Evolutionary conservation across 2,797 vertebrate species (phyloP).

Genomic region (Erpetoichthys calabaricus): DNA sequence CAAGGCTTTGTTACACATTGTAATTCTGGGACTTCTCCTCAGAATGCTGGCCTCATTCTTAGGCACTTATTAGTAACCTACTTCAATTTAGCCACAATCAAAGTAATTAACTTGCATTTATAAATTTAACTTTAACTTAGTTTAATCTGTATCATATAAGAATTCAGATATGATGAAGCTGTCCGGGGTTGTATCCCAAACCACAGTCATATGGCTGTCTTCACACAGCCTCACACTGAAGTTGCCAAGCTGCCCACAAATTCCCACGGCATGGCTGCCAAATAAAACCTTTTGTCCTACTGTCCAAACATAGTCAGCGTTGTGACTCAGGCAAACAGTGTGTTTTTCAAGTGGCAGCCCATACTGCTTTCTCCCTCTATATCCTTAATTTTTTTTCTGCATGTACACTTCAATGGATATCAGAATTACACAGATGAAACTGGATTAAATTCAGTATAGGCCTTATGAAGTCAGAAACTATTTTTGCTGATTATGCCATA

Average conservation of each 20-base stretch:
- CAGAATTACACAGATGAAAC: conserved; percentile 31
- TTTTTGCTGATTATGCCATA: conserved; percentile 21
- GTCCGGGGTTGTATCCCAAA: conserved; percentile 5
- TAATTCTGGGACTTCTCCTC: no score
- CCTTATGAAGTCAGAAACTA: conserved; percentile 24
- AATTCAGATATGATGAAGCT: neutral
- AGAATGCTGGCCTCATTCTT: no score
- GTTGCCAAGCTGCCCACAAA: conserved; percentile 20
- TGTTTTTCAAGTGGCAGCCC: conserved; percentile 10
- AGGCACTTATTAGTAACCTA: no score
- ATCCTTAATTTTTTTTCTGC: conserved; percentile 20
- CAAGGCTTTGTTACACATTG: no score
- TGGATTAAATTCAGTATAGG: conserved; percentile 22
- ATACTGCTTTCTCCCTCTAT: conserved; percentile 19
- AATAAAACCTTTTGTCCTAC: conserved; percentile 17
- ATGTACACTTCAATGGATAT: conserved; percentile 14
- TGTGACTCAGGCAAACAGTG: conserved; percentile 16
- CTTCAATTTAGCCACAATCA: no score
- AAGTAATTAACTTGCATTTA: no score
- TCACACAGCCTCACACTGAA: conserved; percentile 4
- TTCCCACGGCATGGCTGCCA: conserved; percentile 35
- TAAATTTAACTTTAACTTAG: neutral
- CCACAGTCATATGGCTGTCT: conserved; percentile 6
- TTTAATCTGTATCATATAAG: neutral
- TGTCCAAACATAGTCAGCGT: conserved; percentile 21